Conservation (phyloP, 2,888 invertebrate species). For the Theodoxus fluviatilis region DNA sequence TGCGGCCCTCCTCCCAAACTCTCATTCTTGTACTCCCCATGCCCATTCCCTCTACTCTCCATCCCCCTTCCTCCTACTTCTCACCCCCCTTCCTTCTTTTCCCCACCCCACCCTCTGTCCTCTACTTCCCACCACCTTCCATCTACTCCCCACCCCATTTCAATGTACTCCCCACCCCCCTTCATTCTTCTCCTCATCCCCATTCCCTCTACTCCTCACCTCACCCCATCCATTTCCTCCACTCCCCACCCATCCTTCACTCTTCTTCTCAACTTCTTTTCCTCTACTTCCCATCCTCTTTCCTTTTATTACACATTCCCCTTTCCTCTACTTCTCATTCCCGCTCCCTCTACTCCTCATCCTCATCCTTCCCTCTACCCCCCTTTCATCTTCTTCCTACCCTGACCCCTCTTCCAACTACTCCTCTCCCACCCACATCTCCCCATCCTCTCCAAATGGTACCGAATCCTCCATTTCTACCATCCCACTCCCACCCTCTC, state of each 20-base stretch:
- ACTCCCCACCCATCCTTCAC: not conserved
- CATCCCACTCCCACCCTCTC: too few relatives aligned
- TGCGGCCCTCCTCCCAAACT: too few relatives aligned
- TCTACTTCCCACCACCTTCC: not conserved
- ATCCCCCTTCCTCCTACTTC: not conserved
- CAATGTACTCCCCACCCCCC: not conserved
- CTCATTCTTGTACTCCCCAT: too few relatives aligned
- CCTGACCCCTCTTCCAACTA: constrained; percentile 9
- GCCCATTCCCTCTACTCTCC: not conserved
- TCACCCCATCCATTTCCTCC: not conserved
- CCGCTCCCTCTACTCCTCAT: not conserved
- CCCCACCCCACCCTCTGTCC: not conserved
- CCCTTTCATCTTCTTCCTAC: not conserved
- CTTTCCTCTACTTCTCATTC: not conserved
- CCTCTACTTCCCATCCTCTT: not conserved
- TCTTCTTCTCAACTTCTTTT: not conserved
- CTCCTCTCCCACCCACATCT: not conserved
- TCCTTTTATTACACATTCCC: not conserved
- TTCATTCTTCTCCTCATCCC: not conserved
- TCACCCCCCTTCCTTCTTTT: not conserved
- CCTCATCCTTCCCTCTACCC: not conserved
- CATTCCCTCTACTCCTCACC: not conserved
- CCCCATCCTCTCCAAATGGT: too few relatives aligned
- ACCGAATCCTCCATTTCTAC: too few relatives aligned
- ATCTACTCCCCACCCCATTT: not conserved